Evolutionary conservation across 2,888 invertebrate genomes (phyloP).

Genomic region (Griposia aprilina): DNA sequence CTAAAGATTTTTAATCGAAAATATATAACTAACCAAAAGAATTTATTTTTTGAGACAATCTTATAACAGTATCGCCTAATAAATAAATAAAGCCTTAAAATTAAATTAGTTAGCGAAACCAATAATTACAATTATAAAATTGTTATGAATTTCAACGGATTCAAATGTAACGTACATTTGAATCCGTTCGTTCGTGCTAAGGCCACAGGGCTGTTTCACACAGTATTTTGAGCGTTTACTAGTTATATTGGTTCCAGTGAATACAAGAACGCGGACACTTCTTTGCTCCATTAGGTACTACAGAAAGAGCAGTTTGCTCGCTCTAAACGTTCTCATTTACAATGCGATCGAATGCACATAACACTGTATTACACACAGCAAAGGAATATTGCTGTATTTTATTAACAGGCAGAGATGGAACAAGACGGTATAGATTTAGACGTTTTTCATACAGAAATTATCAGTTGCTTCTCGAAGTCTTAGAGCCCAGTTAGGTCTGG

Average conservation of each 20-base stretch:
- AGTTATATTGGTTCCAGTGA: background rate
- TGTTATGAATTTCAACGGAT: too few species aligned
- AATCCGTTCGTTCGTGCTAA: too few species aligned
- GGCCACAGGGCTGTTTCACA: too few species aligned
- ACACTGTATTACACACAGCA: background rate
- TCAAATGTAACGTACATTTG: too few species aligned
- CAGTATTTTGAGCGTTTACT: background rate
- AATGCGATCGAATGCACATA: background rate
- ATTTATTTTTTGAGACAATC: too few species aligned
- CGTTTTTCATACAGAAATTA: background rate
- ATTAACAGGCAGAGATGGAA: background rate
- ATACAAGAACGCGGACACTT: background rate
- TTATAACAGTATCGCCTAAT: too few species aligned
- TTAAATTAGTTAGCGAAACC: too few species aligned
- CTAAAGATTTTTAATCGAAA: too few species aligned
- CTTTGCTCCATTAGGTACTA: conserved; percentile 11
- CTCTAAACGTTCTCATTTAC: background rate
- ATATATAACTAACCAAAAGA: too few species aligned
- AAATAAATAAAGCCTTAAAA: too few species aligned
- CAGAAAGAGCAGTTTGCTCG: background rate
- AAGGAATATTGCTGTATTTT: background rate
- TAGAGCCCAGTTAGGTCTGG: background rate
- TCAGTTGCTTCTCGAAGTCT: background rate
- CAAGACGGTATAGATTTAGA: background rate
- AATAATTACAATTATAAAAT: too few species aligned